Conservation (phyloP, 2,888 invertebrate genomes). For the Metellina segmentata region DNA sequence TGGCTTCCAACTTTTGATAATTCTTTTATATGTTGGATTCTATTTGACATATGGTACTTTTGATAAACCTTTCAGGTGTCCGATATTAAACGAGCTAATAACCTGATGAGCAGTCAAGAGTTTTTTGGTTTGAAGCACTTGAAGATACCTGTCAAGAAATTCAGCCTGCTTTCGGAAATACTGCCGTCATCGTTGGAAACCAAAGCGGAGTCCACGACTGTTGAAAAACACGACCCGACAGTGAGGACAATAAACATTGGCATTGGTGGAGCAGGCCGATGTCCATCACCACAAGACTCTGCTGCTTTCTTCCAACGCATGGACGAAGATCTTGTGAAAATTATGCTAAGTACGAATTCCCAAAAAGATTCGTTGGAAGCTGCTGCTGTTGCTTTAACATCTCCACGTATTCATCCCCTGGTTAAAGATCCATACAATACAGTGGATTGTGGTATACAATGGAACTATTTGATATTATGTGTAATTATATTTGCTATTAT, state of each 20-base stretch:
- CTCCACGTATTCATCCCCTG: conserved; percentile 74
- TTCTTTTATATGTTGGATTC: not conserved
- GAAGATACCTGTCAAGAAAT: conserved; percentile 77
- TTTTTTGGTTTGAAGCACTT: conserved; percentile 76
- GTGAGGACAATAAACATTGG: conserved; percentile 58
- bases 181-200: conserved; percentile 24
- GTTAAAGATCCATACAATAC: conserved; percentile 74
- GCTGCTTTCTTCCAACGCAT: conserved; percentile 68
- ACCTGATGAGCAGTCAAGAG: conserved; percentile 77
- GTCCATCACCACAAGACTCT: conserved; percentile 68
- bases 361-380: conserved; percentile 74
- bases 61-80: conserved; percentile 62
- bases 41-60: not conserved
- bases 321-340: conserved; percentile 73
- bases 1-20: not conserved
- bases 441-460: conserved; percentile 72
- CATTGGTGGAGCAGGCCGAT: conserved; percentile 47
- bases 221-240: conserved; percentile 19
- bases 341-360: conserved; percentile 70
- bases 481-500: conserved; percentile 60
- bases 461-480: conserved; percentile 66
- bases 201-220: conserved; percentile 23
- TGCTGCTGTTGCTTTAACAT: conserved; percentile 60
- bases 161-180: conserved; percentile 77
- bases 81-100: conserved; percentile 77